phyloP scores from a whole-genome alignment of 2,888 invertebrate species.

The Aleiodes testaceus region DNA sequence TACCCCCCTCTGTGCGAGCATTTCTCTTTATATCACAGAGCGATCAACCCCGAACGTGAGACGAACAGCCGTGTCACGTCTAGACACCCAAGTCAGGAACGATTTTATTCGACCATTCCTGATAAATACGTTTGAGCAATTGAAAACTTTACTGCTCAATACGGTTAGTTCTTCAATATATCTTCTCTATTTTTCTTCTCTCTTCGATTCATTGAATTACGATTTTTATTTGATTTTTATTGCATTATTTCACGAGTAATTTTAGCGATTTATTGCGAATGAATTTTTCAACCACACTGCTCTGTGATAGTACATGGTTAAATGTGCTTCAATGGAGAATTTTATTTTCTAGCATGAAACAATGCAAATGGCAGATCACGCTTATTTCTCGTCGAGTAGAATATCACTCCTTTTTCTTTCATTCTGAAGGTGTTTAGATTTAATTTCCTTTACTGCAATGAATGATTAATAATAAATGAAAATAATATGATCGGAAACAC shows the following conservation, averaged over 20 bases:
- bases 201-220: not conserved
- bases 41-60: constrained; percentile 33
- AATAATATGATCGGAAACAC: no score
- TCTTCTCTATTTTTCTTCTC: constrained; percentile 9
- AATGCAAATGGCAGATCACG: no score
- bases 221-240: not conserved
- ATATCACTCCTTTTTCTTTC: no score
- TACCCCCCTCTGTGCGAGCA: constrained; percentile 7
- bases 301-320: no score
- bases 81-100: constrained; percentile 15
- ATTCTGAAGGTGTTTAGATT: no score
- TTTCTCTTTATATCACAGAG: constrained; percentile 19
- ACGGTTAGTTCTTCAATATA: constrained; percentile 18
- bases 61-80: constrained; percentile 24
- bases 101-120: constrained; percentile 30
- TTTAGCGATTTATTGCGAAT: not conserved
- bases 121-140: constrained; percentile 28
- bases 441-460: no score
- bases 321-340: no score
- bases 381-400: no score
- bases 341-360: no score
- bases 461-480: no score
- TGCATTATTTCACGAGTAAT: not conserved
- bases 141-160: constrained; percentile 12
- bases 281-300: no score